Base-by-base conservation (phyloP, 1,140 invertebrate species). In the Drosophila mojavensis region DNA sequence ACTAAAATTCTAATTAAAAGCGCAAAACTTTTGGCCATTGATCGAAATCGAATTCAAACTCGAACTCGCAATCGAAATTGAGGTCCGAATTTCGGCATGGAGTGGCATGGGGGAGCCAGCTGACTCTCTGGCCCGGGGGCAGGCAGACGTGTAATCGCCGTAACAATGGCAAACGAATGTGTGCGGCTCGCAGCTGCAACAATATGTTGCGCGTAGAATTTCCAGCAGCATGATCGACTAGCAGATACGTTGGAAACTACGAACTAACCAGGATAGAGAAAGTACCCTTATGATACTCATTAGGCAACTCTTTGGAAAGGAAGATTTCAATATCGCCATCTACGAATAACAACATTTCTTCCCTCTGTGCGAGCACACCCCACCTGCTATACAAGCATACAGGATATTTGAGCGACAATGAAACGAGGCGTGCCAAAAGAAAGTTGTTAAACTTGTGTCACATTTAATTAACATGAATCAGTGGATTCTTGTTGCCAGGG, bases 391-490 rank as follows among this genome's bases (percentile, higher is more conserved):
- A 3, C 1, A 20, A 30, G 3, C 3, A n/a, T 55, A 54, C 58
- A 68, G 64, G 70, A 48, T 60, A 51, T 11, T 15, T 10, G 39
- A 36, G 11, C 26, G 36, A 26, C 45, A 61, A 33, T 50, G 59
- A 61, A 61, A 33, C 17, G 55, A 45, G 36, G 39, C 50, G 30
- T 47, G 39, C 41, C 59, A 59, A 39, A 75, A 64, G 50, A 59
- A 86, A 82, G 61, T 79, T 81, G 51, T 66, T 56, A 53, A 85
- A 81, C 66, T 82, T 81, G 77, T 86, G 76, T 66, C 76, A 83
- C 82, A 86, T 86, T 86, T 86, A 86, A 86, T 86, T 88, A 86
- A 86, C 82, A 88, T 88, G 83, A 88, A 82, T 88, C 82, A 82
- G 73, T 79, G 55, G 79, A 45, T 79, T 60, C 41, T 77, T 53